Evolutionary conservation across 2,888 invertebrate genomes (phyloP).

Genomic region (Sceliomorpha sp.): DNA sequence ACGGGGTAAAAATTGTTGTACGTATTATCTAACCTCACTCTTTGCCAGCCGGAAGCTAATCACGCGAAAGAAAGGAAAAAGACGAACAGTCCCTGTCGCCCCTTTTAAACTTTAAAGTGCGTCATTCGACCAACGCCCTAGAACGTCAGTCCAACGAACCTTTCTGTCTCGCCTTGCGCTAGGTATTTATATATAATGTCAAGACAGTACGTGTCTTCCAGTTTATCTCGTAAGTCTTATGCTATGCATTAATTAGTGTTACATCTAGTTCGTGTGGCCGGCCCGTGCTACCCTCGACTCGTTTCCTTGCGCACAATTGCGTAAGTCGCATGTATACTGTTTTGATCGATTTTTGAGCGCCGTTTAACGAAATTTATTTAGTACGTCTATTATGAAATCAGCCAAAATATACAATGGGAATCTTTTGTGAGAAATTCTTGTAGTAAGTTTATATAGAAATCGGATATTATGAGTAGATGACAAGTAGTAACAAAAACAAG

Average conservation of each 20-base stretch:
- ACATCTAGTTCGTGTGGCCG: slow-evolving; percentile 78
- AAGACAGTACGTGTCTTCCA: slow-evolving; percentile 64
- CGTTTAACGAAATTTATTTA: too few species aligned
- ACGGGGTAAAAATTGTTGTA: too few species aligned
- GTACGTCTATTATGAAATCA: too few species aligned
- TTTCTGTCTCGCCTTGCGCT: slow-evolving; percentile 52
- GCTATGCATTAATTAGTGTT: slow-evolving; percentile 76
- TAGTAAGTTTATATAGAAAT: too few species aligned
- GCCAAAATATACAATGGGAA: too few species aligned
- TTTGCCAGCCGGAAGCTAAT: slow-evolving; percentile 6
- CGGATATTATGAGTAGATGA: too few species aligned
- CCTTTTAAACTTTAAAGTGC: slow-evolving; percentile 72
- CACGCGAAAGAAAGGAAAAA: slow-evolving; percentile 54
- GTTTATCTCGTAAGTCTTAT: slow-evolving; percentile 69
- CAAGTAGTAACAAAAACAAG: too few species aligned
- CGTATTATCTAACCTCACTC: slow-evolving; percentile 21
- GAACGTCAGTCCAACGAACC: slow-evolving; percentile 77
- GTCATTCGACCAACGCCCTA: slow-evolving; percentile 77
- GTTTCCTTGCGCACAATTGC: slow-evolving; percentile 11
- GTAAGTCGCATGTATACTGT: slow-evolving; percentile 7
- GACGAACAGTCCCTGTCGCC: slow-evolving; percentile 69
- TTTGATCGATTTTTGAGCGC: neutral
- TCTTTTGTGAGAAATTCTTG: too few species aligned
- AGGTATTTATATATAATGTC: slow-evolving; percentile 54
- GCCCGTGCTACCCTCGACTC: slow-evolving; percentile 75